Conservation (phyloP, 2,888 invertebrate genomes). For the Tenthredo notha region DNA sequence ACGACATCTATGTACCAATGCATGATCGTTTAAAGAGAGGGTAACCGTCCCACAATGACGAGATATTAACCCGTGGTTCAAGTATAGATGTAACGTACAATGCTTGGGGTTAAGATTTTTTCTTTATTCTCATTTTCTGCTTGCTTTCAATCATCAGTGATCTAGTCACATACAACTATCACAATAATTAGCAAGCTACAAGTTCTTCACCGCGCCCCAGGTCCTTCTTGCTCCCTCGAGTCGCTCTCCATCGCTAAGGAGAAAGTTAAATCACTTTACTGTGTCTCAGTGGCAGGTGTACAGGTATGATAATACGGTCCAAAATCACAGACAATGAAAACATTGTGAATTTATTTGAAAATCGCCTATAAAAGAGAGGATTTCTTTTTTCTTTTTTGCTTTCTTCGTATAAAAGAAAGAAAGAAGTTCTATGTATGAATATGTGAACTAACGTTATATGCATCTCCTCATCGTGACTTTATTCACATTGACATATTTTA, state of each 20-base stretch:
- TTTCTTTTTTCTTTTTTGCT: not conserved
- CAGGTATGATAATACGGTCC: not conserved
- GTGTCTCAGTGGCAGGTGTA: conserved; percentile 8
- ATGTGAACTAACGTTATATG: not conserved
- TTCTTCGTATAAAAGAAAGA: not conserved
- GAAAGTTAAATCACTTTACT: conserved; percentile 35
- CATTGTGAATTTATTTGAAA: conserved; percentile 31
- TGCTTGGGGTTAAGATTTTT: not conserved
- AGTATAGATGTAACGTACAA: not conserved
- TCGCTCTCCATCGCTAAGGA: conserved; percentile 15
- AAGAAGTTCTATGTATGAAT: not conserved
- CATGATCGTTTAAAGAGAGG: conserved; percentile 14
- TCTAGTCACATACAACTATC: conserved; percentile 12
- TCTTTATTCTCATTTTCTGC: not conserved
- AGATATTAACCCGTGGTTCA: not conserved
- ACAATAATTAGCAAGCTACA: not conserved
- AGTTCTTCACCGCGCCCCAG: conserved; percentile 29
- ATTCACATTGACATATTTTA: not conserved
- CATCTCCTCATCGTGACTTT: not conserved
- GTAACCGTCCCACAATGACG: not conserved
- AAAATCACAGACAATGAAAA: conserved; percentile 27
- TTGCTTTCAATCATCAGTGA: not conserved
- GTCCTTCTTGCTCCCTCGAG: not conserved
- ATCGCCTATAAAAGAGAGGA: not conserved
- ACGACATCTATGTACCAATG: conserved; percentile 36